Base-by-base conservation (phyloP, 2,113 vertebrate genomes). In the Tricholaema leucomelas region DNA sequence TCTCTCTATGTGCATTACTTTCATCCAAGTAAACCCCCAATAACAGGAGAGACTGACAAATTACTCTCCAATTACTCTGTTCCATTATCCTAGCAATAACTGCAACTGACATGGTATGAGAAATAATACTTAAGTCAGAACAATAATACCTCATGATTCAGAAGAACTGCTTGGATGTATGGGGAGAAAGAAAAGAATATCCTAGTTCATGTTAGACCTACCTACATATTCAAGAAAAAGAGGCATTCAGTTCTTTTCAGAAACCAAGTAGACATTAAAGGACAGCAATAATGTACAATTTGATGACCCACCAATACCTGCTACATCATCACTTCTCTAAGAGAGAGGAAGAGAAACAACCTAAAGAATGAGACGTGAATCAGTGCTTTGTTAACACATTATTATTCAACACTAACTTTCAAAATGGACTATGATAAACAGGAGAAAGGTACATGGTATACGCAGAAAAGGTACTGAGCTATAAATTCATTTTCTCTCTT, bases 361-460 rank as follows among this genome's bases (percentile, higher is more conserved):
- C 67, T 81, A 92, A 91, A 89, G 71, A 91, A 94, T 82, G 81
- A 93, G 75, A 74, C 58, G 64, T 74, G 91, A 75, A 92, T 95
- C 92, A 91, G 33, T 36, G 48, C 36, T 95, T 93, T 93, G 76
- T 94, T 95, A 91, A 92, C 82, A 92, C 76, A 93, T 92, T 92
- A 90, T 75, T 93, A 95, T 94, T 96, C 93, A 94, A 91, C 71
- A 88, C 42, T 91, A 92, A 91, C 87, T 56, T 93, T 67, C 61
- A 74, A 83, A 96, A 83, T 64, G 48, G 79, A 90, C 56, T 60
- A 81, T 31, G 67, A 93, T 67, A 95, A 96, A 94, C 48, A 92
- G 65, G 28, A 89, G 50, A 82, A 87, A 89, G n/a, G 50, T 63
- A 93, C 23, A 19, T 6, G 28, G 17, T 54, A 75, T 82, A 89